phyloP scores from a whole-genome alignment of 2,113 vertebrate species.

The Eudyptes chrysolophus region DNA sequence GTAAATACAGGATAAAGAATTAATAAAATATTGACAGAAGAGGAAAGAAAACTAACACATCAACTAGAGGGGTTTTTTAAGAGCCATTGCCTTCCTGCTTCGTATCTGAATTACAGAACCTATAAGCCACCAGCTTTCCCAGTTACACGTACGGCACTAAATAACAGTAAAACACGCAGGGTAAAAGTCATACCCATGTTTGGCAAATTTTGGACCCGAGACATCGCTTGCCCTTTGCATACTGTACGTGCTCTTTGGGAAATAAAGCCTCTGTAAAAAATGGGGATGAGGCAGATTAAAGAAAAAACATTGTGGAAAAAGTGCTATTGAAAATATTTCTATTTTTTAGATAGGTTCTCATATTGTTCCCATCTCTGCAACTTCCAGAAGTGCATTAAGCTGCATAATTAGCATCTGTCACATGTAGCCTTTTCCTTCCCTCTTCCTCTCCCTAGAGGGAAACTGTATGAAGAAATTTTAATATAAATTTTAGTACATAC shows the following conservation, averaged over 20 bases:
- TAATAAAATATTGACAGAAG: neutral
- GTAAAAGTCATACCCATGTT: neutral
- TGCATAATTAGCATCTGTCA: slow-evolving; percentile 67
- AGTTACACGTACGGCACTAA: neutral
- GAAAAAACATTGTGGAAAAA: neutral
- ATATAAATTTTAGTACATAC: slow-evolving; percentile 17
- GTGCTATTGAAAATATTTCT: neutral
- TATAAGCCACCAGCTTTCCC: neutral
- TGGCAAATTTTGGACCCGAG: neutral
- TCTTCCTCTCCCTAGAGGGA: slow-evolving; percentile 37
- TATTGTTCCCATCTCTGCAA: slow-evolving; percentile 7
- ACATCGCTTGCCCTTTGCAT: neutral
- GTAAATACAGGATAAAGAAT: neutral
- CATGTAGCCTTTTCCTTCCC: slow-evolving; percentile 37
- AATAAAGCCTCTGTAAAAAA: neutral
- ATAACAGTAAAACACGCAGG: neutral
- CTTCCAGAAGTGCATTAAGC: slow-evolving; percentile 62
- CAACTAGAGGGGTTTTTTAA: neutral
- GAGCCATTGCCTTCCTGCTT: neutral
- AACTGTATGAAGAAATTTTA: slow-evolving; percentile 33
- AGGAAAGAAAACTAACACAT: neutral
- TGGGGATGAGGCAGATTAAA: neutral
- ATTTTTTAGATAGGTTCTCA: slow-evolving; percentile 1
- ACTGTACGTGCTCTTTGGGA: neutral
- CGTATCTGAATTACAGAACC: neutral